A percentile compares a stretch with the other conserved stretches of the same genome.
These are phyloP conservation scores for Eupeodes luniger DNA, from an alignment of 2,888 invertebrate species.

Conservation along the genomic window DNA sequence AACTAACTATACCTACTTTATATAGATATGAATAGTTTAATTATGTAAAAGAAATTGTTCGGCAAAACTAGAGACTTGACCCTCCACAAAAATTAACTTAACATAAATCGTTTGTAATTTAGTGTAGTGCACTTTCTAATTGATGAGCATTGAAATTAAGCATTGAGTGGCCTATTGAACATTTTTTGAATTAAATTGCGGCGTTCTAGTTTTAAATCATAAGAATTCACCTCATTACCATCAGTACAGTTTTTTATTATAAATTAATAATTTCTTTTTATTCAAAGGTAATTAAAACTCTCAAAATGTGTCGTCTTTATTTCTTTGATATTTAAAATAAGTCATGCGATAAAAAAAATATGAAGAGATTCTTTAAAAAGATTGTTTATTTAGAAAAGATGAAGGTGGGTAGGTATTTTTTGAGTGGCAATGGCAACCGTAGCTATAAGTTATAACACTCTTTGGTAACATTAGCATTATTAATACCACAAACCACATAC, in stretches of 20 bases:
- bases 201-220: background rate
- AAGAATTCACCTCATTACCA: background rate
- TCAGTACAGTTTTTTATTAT: background rate
- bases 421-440: constrained; percentile 9
- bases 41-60: constrained; percentile 2
- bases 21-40: background rate
- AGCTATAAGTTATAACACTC: constrained; percentile 2
- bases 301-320: background rate
- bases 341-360: background rate
- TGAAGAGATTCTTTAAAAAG: background rate
- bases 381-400: background rate
- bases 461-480: constrained; percentile 3
- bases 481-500: background rate
- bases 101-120: constrained; percentile 6
- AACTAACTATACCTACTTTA: background rate
- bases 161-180: background rate
- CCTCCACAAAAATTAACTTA: constrained; percentile 13
- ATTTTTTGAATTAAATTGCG: background rate
- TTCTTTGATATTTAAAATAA: background rate
- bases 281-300: background rate
- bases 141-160: background rate
- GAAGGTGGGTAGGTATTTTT: background rate
- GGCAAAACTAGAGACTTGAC: constrained; percentile 2
- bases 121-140: constrained; percentile 22
- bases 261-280: no score